A percentile compares a stretch with the other conserved stretches of the same genome.
phyloP scores from a whole-genome alignment of 2,888 invertebrate species.

The Tortricodes alternella region DNA sequence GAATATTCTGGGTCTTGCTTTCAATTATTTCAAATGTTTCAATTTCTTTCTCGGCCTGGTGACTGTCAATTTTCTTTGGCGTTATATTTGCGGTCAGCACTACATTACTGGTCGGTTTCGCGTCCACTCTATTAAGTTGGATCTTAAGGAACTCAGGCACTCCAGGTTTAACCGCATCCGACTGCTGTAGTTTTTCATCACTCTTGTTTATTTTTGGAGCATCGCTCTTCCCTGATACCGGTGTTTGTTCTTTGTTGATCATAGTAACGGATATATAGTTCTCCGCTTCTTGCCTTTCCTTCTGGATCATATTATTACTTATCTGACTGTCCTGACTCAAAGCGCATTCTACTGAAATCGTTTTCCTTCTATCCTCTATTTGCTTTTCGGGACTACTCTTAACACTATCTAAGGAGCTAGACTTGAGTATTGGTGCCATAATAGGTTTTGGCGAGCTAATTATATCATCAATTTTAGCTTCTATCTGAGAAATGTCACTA shows the following conservation, averaged over 20 bases:
- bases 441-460: slow-evolving; percentile 80
- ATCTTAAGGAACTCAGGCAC: slow-evolving; percentile 88
- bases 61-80: slow-evolving; percentile 74
- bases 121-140: slow-evolving; percentile 87
- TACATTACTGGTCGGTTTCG: slow-evolving; percentile 83
- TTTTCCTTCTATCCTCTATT: slow-evolving; percentile 73
- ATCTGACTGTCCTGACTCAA: slow-evolving; percentile 53
- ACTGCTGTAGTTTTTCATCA: slow-evolving; percentile 65
- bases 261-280: slow-evolving; percentile 82
- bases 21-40: slow-evolving; percentile 55
- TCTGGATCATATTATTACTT: slow-evolving; percentile 39
- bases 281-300: slow-evolving; percentile 63
- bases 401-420: slow-evolving; percentile 83
- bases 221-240: slow-evolving; percentile 49
- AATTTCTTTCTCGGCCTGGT: slow-evolving; percentile 56
- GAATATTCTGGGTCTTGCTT: slow-evolving; percentile 46
- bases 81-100: slow-evolving; percentile 85
- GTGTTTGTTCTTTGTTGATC: slow-evolving; percentile 75
- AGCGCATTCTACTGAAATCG: slow-evolving; percentile 77
- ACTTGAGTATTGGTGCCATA: slow-evolving; percentile 75
- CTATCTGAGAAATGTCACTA: slow-evolving; percentile 79
- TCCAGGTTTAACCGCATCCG: slow-evolving; percentile 50
- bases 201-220: slow-evolving; percentile 59
- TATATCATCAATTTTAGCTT: slow-evolving; percentile 81
- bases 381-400: slow-evolving; percentile 80